These are phyloP conservation scores for Brevimyrus niger DNA, from an alignment of 2,113 vertebrate genomes.

Conservation along the genomic window DNA sequence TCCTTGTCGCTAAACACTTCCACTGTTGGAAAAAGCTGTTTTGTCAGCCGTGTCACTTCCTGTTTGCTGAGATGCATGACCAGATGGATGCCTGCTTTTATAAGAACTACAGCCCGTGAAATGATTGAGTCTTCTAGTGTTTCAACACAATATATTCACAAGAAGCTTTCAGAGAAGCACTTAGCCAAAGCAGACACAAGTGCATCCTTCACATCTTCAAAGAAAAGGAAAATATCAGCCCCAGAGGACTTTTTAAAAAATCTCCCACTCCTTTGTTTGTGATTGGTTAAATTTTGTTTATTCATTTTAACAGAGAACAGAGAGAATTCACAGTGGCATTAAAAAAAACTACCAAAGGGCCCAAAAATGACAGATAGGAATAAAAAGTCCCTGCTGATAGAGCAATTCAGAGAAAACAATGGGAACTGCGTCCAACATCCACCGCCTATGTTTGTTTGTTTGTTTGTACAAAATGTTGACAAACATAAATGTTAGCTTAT, in stretches of 20 bases:
- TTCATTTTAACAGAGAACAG: neutral
- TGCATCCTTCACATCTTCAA: neutral
- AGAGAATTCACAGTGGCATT: neutral
- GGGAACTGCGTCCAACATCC: neutral
- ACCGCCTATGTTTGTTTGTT: neutral
- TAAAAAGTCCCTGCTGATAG: neutral
- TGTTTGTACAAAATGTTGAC: neutral
- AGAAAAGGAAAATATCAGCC: neutral
- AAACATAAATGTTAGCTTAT: neutral
- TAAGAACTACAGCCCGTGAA: neutral
- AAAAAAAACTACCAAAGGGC: neutral
- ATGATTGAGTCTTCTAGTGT: neutral
- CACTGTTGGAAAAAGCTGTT: neutral
- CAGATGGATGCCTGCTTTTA: neutral
- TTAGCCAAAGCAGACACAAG: neutral
- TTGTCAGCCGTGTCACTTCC: conserved; percentile 19
- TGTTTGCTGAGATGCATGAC: conserved; percentile 12
- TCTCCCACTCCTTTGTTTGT: neutral
- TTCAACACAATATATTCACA: neutral
- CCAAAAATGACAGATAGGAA: neutral
- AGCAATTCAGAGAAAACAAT: neutral
- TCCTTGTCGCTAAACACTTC: neutral
- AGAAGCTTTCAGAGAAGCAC: neutral
- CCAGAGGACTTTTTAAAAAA: neutral
- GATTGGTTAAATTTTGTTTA: neutral